Evolutionary conservation across 23 tunicate species (phyloP), one percentile per base, ranked within the genome.

Genomic region (Pegea sp.): DNA sequence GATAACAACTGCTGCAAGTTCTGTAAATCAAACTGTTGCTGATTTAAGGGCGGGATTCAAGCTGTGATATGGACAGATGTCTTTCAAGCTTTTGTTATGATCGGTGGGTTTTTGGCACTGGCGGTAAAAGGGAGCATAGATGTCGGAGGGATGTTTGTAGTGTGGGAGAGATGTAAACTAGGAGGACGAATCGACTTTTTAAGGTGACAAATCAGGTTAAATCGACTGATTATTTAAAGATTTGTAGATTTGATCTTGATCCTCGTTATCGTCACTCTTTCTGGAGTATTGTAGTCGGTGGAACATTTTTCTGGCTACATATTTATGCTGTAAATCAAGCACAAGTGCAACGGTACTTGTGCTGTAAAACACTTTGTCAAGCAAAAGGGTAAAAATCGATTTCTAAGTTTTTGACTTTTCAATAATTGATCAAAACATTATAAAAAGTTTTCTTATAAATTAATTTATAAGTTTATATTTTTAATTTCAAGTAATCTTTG

Each of bases 31-130:
- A 38, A n/a, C n/a, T n/a, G n/a, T n/a, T n/a, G n/a, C n/a, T n/a
- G n/a, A n/a, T n/a, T 38, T 16, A 38, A 78, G 76, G 95, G 95
- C 5, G 95, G 95, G 1, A 24, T 84, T 24, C 73, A 84, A 67
- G 95, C 95, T 2, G 95, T 84, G 3, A 63, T 84, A 42, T 84
- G 95, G 95, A 84, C 95, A 4, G 95, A 84, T 32, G 90, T 78
- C 4, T 69, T 78, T 26, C 90, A 78, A 53, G 81, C 68, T 29
- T 2, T 49, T 27, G 78, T 84, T 23, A 61, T 84, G 71, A 5
- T 63, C 29, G 48, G 69, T 4, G 95, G 95, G 1, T 76, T 73
- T 29, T 60, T 84, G 6, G 84, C 63, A 1, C 64, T 71, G 22
- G 58, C 68, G n/a, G 64, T 71, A 23, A 53, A 76, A 48, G 79